phyloP scores from a whole-genome alignment of 2,113 vertebrate species.

The Saccopteryx leptura region DNA sequence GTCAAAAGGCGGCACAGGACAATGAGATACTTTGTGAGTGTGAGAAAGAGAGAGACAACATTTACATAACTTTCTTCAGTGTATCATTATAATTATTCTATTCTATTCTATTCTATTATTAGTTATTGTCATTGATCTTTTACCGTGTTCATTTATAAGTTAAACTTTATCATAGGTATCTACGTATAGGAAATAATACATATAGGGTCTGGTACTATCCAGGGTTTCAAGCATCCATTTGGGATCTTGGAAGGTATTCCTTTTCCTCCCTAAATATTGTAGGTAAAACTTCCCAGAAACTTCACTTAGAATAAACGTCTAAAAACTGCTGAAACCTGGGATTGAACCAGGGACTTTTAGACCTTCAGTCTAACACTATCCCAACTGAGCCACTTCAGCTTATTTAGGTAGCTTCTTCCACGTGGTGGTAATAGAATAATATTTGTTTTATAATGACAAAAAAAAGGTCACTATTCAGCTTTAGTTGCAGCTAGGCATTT shows the following conservation, averaged over 20 bases:
- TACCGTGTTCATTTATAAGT: background rate
- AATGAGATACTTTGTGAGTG: background rate
- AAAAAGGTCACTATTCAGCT: background rate
- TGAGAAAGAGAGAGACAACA: background rate
- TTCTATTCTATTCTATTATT: background rate
- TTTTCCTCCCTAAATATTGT: background rate
- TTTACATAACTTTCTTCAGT: background rate
- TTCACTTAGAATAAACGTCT: background rate
- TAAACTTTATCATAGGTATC: background rate
- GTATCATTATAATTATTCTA: background rate
- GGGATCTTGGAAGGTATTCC: background rate
- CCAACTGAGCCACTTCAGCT: conserved; percentile 79
- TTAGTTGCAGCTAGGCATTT: background rate
- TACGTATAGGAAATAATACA: background rate
- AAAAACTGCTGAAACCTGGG: conserved; percentile 20
- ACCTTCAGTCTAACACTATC: conserved; percentile 78
- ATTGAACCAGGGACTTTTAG: conserved; percentile 69
- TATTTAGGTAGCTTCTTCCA: background rate
- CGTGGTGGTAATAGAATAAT: background rate
- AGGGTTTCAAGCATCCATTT: background rate
- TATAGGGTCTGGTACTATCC: too few species aligned
- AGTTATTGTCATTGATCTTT: background rate
- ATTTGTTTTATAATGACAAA: background rate
- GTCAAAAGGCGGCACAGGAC: background rate
- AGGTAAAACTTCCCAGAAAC: background rate